Evolutionary conservation across 2,888 invertebrate species (phyloP).

Genomic region (Caenorhabditis wallacei): DNA sequence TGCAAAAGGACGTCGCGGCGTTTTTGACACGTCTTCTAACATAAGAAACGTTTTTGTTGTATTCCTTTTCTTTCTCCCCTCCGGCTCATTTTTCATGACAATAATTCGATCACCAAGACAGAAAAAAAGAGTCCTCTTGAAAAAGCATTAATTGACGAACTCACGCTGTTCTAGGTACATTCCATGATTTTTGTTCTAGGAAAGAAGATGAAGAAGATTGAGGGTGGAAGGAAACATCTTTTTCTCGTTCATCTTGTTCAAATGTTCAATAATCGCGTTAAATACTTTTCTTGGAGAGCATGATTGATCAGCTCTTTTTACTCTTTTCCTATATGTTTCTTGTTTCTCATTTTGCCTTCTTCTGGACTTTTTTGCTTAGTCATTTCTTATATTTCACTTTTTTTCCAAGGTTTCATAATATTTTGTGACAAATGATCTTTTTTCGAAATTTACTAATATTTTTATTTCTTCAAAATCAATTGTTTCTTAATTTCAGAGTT

Average conservation of each 20-base stretch:
- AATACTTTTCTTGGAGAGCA: conserved; percentile 60
- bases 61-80: conserved; percentile 15
- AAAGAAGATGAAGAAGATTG: conserved; percentile 27
- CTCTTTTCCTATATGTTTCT: conserved; percentile 37
- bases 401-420: background rate
- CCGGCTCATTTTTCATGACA: conserved; percentile 39
- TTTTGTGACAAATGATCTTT: background rate
- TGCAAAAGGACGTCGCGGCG: conserved; percentile 51
- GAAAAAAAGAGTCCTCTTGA: background rate
- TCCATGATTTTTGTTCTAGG: conserved; percentile 15
- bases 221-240: conserved; percentile 50
- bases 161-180: conserved; percentile 27
- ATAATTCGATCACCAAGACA: conserved; percentile 54
- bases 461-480: background rate
- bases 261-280: conserved; percentile 63
- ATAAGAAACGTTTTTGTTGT: conserved; percentile 43
- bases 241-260: conserved; percentile 62
- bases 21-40: conserved; percentile 59
- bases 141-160: conserved; percentile 39
- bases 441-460: background rate
- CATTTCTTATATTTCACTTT: background rate
- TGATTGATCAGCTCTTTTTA: conserved; percentile 60
- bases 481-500: conserved; percentile 31
- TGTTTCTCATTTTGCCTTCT: conserved; percentile 42
- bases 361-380: background rate